Evolutionary conservation across 1,140 invertebrate species (phyloP).

Genomic region (Ips typographus): DNA sequence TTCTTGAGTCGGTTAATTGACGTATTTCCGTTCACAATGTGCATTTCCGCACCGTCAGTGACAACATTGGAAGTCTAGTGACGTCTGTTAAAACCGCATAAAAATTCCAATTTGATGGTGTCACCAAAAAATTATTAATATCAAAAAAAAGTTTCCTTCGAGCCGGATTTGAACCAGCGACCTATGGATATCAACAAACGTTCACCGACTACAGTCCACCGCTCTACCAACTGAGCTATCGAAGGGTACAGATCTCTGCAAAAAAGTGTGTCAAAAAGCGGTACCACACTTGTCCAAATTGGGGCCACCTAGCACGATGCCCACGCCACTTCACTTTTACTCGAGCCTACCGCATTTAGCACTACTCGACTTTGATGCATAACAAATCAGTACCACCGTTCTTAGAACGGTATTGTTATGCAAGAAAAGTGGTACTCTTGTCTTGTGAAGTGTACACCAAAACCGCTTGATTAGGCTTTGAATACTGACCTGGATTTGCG

Average conservation of each 20-base stretch:
- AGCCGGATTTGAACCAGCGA: conserved; percentile 72
- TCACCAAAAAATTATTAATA: too few species aligned
- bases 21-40: neutral
- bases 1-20: neutral
- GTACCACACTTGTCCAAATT: neutral
- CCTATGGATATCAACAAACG: conserved; percentile 57
- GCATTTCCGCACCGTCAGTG: neutral
- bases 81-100: too few species aligned
- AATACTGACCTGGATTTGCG: too few species aligned
- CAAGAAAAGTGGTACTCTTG: neutral
- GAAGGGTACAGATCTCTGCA: neutral
- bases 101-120: too few species aligned
- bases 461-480: too few species aligned
- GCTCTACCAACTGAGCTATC: conserved; percentile 77
- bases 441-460: too few species aligned
- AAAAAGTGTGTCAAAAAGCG: conserved; percentile 2
- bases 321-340: conserved; percentile 4
- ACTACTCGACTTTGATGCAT: neutral
- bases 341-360: neutral
- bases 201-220: conserved; percentile 73
- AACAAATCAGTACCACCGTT: neutral
- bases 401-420: neutral
- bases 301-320: neutral
- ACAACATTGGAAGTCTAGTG: neutral
- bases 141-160: conserved; percentile 54